phyloP scores from a whole-genome alignment of 92 coral and sea anemone genomes.

The Montipora capitata region DNA sequence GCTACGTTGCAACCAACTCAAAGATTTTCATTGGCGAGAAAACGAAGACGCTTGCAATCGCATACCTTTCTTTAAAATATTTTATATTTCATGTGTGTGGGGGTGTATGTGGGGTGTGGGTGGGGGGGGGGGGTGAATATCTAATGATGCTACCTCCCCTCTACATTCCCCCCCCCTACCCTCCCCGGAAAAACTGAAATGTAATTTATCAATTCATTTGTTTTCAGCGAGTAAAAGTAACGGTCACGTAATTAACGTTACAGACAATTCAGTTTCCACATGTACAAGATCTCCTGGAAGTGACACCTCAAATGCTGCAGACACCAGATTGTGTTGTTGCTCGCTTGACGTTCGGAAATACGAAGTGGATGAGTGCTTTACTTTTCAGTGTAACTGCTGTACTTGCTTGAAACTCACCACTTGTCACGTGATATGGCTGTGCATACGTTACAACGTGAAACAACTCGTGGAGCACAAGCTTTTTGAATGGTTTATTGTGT shows the following conservation, averaged over 20 bases:
- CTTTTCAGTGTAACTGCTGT: conserved; percentile 50
- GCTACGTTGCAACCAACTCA: too few relatives aligned
- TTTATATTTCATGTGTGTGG: too few relatives aligned
- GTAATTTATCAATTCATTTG: too few relatives aligned
- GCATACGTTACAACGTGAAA: conserved; percentile 79
- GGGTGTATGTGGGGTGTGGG: too few relatives aligned
- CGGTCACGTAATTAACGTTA: neutral
- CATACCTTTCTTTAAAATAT: too few relatives aligned
- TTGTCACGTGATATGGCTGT: conserved; percentile 64
- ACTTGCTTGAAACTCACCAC: conserved; percentile 20
- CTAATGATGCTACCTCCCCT: too few relatives aligned
- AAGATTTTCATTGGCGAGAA: too few relatives aligned
- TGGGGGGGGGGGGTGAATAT: too few relatives aligned
- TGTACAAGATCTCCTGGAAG: neutral
- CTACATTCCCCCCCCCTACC: too few relatives aligned
- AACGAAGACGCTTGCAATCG: too few relatives aligned
- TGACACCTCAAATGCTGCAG: neutral
- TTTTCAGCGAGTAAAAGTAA: conserved; percentile 9
- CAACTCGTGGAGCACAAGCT: conserved; percentile 84
- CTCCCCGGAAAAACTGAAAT: too few relatives aligned
- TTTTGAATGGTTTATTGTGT: conserved; percentile 94
- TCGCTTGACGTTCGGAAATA: conserved; percentile 52
- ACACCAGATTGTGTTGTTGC: conserved; percentile 58
- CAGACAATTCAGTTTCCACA: neutral
- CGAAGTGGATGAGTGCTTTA: conserved; percentile 72